Percentiles rank a stretch among this genome's conserved stretches.
Evolutionary conservation across 2,888 invertebrate genomes (phyloP).

Genomic region (Isotomurus palustris): DNA sequence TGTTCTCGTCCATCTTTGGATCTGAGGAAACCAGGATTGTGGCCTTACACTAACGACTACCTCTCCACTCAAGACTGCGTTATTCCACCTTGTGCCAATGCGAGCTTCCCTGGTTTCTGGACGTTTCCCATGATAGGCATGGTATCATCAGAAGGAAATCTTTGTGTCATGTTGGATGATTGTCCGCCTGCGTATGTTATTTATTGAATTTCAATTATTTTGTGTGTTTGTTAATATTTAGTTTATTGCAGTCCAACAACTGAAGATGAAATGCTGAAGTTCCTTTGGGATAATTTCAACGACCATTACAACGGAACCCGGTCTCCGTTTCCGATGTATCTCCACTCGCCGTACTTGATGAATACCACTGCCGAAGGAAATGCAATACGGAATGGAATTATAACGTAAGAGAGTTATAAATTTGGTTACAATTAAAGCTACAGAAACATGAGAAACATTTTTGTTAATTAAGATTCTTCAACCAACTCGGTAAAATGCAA

Average conservation of each 20-base stretch:
- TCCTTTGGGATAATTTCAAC: conserved; percentile 62
- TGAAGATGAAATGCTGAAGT: conserved; percentile 55
- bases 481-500: conserved; percentile 54
- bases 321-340: conserved; percentile 64
- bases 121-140: conserved; percentile 62
- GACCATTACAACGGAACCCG: conserved; percentile 57
- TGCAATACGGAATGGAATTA: conserved; percentile 95
- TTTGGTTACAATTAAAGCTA: too few species aligned
- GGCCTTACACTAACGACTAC: conserved; percentile 67
- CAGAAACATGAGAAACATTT: conserved; percentile 79
- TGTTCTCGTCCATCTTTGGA: conserved; percentile 58
- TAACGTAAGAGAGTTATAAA: too few species aligned
- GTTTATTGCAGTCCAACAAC: conserved; percentile 48
- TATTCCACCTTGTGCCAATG: conserved; percentile 57
- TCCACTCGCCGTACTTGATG: conserved; percentile 63
- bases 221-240: not conserved
- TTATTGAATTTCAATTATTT: not conserved
- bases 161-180: conserved; percentile 55
- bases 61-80: conserved; percentile 49
- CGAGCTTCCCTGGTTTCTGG: conserved; percentile 61
- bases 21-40: conserved; percentile 54
- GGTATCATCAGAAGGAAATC: conserved; percentile 51
- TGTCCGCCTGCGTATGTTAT: not conserved
- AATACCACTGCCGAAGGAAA: too few species aligned
- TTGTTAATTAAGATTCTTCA: conserved; percentile 57